These are phyloP conservation scores for Dorcus parallelipipedus DNA, from an alignment of 2,888 invertebrate genomes.

Conservation along the genomic window DNA sequence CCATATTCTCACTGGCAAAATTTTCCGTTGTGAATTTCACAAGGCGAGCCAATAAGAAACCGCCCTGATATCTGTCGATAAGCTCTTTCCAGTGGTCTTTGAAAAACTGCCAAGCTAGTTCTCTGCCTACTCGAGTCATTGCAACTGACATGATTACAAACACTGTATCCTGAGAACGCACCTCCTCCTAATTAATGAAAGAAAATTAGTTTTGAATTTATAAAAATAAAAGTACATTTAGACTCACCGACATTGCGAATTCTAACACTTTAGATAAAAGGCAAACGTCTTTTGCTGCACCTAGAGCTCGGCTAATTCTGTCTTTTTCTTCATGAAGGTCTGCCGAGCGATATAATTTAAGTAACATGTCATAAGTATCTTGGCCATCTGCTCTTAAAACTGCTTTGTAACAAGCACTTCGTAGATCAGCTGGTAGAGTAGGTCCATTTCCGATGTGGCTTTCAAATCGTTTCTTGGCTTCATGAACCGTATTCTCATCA, in stretches of 20 bases:
- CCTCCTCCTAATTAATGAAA: slow-evolving; percentile 65
- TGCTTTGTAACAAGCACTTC: slow-evolving; percentile 83
- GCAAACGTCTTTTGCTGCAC: slow-evolving; percentile 69
- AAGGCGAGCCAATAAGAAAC: slow-evolving; percentile 75
- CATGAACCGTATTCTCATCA: slow-evolving; percentile 71
- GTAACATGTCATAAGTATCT: slow-evolving; percentile 70
- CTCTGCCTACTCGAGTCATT: slow-evolving; percentile 74
- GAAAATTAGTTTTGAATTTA: not conserved
- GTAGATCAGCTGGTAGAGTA: slow-evolving; percentile 78
- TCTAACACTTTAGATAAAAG: slow-evolving; percentile 72
- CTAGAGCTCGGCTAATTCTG: slow-evolving; percentile 81
- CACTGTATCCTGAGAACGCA: slow-evolving; percentile 86
- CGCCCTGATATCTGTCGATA: slow-evolving; percentile 77
- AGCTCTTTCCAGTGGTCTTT: slow-evolving; percentile 78
- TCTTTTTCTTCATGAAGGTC: slow-evolving; percentile 94
- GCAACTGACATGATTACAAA: slow-evolving; percentile 87
- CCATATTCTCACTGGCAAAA: slow-evolving; percentile 79
- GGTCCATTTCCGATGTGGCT: slow-evolving; percentile 61
- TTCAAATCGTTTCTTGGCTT: slow-evolving; percentile 71
- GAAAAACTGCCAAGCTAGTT: slow-evolving; percentile 88
- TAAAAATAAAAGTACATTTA: not conserved
- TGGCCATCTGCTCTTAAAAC: slow-evolving; percentile 69
- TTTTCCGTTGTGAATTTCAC: slow-evolving; percentile 86
- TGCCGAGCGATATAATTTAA: slow-evolving; percentile 75
- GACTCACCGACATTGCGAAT: slow-evolving; percentile 57